Percentiles rank a stretch among this genome's conserved stretches.
phyloP scores from a whole-genome alignment of 1,140 invertebrate genomes.

The Caenorhabditis latens region DNA sequence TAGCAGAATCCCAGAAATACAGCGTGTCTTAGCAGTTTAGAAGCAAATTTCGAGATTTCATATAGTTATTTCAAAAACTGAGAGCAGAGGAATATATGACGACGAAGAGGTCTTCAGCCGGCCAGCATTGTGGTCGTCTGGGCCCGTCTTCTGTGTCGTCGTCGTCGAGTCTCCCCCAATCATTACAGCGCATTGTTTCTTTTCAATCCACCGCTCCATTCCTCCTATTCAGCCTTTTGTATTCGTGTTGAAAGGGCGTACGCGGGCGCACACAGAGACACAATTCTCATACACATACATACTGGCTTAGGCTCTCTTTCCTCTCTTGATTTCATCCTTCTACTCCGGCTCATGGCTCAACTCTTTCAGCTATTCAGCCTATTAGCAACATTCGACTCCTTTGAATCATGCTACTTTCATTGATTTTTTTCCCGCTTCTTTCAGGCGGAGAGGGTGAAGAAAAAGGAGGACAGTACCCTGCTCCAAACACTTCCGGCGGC shows the following conservation, averaged over 20 bases:
- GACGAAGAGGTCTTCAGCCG: conserved; percentile 50
- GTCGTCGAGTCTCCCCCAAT: conserved; percentile 57
- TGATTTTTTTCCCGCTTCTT: neutral
- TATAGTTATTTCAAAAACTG: conserved; percentile 35
- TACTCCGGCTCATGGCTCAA: neutral
- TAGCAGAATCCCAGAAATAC: too few relatives aligned
- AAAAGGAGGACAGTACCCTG: neutral
- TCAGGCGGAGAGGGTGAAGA: neutral
- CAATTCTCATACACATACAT: conserved; percentile 23
- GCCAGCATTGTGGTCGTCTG: conserved; percentile 52
- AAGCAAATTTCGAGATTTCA: neutral
- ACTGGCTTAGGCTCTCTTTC: conserved; percentile 47
- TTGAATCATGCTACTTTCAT: neutral
- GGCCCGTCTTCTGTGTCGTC: conserved; percentile 50
- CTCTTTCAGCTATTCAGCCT: conserved; percentile 46
- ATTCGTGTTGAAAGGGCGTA: conserved; percentile 60
- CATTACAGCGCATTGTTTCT: conserved; percentile 67
- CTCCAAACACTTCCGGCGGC: neutral
- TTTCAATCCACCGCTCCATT: conserved; percentile 67
- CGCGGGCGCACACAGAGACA: conserved; percentile 36
- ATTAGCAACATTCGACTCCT: neutral
- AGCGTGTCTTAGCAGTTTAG: neutral
- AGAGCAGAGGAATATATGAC: conserved; percentile 51
- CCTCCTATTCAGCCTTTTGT: conserved; percentile 63
- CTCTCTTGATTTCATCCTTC: conserved; percentile 54